phyloP scores from a whole-genome alignment of 1,140 invertebrate genomes.

The Hyposmocoma kahamanoa region DNA sequence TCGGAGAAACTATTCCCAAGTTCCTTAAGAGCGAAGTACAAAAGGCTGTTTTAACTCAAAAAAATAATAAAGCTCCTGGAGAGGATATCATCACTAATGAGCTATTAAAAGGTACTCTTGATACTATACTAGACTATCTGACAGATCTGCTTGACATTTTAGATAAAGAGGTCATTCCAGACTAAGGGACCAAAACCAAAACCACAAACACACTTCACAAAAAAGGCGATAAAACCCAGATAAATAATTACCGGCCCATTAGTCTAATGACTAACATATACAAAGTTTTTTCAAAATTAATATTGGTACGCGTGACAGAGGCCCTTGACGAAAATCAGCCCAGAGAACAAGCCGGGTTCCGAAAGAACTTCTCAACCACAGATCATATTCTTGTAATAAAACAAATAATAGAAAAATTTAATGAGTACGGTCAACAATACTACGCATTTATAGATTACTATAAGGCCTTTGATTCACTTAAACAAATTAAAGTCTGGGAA shows the following conservation, averaged over 20 bases:
- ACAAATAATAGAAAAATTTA: slow-evolving; percentile 5
- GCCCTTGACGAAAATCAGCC: slow-evolving; percentile 3
- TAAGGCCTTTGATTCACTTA: slow-evolving; percentile 7
- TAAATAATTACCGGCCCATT: slow-evolving; percentile 4
- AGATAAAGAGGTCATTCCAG: background rate
- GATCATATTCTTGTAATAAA: slow-evolving; percentile 3
- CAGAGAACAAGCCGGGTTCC: slow-evolving; percentile 6
- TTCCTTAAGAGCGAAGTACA: background rate
- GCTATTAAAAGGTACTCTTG: background rate
- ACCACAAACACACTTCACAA: background rate
- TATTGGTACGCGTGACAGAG: background rate
- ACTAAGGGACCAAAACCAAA: background rate
- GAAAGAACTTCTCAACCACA: slow-evolving; percentile 1
- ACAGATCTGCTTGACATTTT: background rate
- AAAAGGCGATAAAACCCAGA: background rate
- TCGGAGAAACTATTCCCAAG: background rate
- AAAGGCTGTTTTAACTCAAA: slow-evolving; percentile 1
- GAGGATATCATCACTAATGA: background rate
- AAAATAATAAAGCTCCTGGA: slow-evolving; percentile 1
- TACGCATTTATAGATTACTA: slow-evolving; percentile 3
- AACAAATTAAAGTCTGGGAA: background rate
- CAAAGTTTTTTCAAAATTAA: slow-evolving; percentile 1
- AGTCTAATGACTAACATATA: slow-evolving; percentile 2
- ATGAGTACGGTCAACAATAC: background rate
- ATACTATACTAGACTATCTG: background rate